These are phyloP conservation scores for Koerneria pararmatus DNA, from an alignment of 2,888 invertebrate genomes.

Conservation along the genomic window DNA sequence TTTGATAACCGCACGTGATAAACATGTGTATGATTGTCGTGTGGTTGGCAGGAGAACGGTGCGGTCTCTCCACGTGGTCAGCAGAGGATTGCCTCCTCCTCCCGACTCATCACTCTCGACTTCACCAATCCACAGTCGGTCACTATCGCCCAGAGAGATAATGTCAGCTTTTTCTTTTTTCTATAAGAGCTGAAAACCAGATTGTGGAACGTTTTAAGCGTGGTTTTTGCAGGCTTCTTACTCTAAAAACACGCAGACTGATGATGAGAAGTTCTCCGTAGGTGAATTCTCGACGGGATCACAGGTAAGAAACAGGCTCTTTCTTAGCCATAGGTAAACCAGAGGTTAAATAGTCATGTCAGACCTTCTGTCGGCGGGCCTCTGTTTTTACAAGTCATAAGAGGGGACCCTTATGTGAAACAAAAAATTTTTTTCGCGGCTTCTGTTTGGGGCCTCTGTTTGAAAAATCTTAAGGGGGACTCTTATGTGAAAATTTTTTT, in stretches of 20 bases:
- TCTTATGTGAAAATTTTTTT: no score
- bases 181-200: not conserved
- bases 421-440: no score
- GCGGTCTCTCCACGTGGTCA: conserved; percentile 11
- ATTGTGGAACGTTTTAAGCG: not conserved
- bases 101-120: conserved; percentile 18
- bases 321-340: conserved; percentile 13
- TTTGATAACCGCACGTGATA: not conserved
- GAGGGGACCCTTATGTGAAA: no score
- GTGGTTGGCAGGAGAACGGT: conserved; percentile 17
- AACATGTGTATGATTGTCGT: not conserved
- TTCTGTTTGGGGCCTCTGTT: no score
- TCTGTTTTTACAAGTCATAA: no score
- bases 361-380: no score
- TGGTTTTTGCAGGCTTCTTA: conserved; percentile 45
- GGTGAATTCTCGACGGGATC: conserved; percentile 51
- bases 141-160: conserved; percentile 16
- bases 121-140: conserved; percentile 12
- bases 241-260: conserved; percentile 58
- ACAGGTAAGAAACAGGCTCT: conserved; percentile 24
- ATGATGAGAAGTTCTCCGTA: conserved; percentile 48
- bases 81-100: not conserved
- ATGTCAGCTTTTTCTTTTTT: conserved; percentile 3
- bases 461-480: no score
- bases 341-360: no score